Conservation (phyloP, 2,888 invertebrate species). For the Apamea epomidion region DNA sequence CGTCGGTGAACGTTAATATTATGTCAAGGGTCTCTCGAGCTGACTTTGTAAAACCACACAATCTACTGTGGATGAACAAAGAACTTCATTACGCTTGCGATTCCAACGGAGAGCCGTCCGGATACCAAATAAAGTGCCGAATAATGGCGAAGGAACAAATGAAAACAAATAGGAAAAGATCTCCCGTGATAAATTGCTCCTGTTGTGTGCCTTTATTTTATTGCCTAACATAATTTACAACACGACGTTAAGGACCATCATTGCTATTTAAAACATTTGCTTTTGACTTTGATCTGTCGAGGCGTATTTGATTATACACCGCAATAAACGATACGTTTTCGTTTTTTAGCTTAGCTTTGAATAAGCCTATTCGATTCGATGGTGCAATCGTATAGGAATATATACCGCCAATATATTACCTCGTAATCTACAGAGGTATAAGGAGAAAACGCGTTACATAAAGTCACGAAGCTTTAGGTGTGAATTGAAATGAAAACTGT, state of each 20-base stretch:
- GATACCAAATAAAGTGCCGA: conserved; percentile 80
- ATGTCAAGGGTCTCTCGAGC: conserved; percentile 60
- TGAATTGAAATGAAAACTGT: conserved; percentile 23
- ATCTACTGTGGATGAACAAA: conserved; percentile 73
- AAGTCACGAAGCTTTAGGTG: conserved; percentile 5
- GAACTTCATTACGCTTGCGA: conserved; percentile 80
- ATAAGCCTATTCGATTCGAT: neutral
- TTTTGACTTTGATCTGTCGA: conserved; percentile 39
- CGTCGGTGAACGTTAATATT: conserved; percentile 60
- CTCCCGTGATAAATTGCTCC: conserved; percentile 78
- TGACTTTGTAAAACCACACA: conserved; percentile 66
- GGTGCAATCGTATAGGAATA: neutral
- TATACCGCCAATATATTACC: neutral
- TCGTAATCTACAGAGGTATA: neutral
- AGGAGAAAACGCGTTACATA: conserved; percentile 5
- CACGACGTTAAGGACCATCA: conserved; percentile 68
- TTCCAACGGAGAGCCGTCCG: conserved; percentile 70
- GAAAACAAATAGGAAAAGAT: conserved; percentile 84
- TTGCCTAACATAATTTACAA: conserved; percentile 78
- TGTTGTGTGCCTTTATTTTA: conserved; percentile 79
- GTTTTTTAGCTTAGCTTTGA: neutral
- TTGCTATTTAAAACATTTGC: conserved; percentile 68
- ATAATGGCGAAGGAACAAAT: conserved; percentile 82
- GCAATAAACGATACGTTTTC: neutral
- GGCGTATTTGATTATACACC: conserved; percentile 21